Base-by-base conservation (phyloP, 2,113 vertebrate genomes). In the Colistium nudipinnis region DNA sequence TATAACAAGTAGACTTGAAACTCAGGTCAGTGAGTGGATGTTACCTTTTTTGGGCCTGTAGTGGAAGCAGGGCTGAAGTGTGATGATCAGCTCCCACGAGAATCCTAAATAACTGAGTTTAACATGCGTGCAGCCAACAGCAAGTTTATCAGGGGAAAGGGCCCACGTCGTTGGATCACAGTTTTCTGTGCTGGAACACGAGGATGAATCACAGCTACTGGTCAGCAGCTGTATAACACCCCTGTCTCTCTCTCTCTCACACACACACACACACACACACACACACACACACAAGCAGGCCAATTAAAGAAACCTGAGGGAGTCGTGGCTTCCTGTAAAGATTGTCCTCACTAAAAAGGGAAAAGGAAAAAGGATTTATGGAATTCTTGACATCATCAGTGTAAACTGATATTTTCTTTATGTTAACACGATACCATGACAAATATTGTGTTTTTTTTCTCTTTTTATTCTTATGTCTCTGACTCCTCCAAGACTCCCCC, bases 221-320 rank as follows among this genome's bases (percentile, higher is more conserved):
- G 70, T 79, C 69, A 75, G 60, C 74, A 86, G 74, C 81, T 65
- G 81, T 61, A 68, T 62, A 51, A 70, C 52, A 43, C 61, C 53
- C 52, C 33, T 38, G 31, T 49, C 30, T 56, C 44, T 4, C 38
- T 4, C 38, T 4, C 38, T 1, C 38, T 4, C 41, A 68, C 47
- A 62, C 38, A 60, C 30, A 55, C 39, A 54, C 20, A 48, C 62
- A 52, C 36, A 52, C 54, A 31, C 28, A 33, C 36, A 30, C 22
- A 60, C 38, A 43, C 28, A 35, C 64, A 30, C n/a, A 36, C 38
- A 45, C 25, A 43, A n/a, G n/a, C 16, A 64, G 36, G 45, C 36
- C 65, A 66, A 44, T 63, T 44, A 72, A 71, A 51, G 24, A 70
- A 52, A 49, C 27, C 52, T 8, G 19, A 45, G 30, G 45, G 53